Conservation (phyloP, 2,797 vertebrate species). For the Clarias laeviceps region DNA sequence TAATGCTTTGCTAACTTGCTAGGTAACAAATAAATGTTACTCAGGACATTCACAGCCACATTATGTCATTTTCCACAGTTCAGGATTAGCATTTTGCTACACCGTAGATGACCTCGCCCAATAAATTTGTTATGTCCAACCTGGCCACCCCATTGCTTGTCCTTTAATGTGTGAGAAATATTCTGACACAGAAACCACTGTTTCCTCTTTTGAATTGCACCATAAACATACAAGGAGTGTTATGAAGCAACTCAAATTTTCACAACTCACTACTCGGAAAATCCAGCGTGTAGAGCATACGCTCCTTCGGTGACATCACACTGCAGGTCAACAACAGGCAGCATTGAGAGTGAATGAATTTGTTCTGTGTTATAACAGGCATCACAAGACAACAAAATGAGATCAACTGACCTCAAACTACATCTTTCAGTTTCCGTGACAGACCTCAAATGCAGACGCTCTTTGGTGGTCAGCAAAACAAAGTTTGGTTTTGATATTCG, state of each 20-base stretch:
- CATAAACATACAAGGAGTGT: slow-evolving; percentile 3
- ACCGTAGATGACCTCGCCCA: neutral
- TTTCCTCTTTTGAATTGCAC: slow-evolving; percentile 13
- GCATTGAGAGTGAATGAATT: neutral
- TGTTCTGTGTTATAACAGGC: neutral
- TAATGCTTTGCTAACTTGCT: neutral
- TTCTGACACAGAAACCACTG: neutral
- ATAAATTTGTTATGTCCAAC: neutral
- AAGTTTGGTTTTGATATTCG: neutral
- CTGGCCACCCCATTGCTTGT: neutral
- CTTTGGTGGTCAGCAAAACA: slow-evolving; percentile 82
- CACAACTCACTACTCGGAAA: slow-evolving; percentile 87
- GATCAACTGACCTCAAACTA: slow-evolving; percentile 74
- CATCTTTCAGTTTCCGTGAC: slow-evolving; percentile 66
- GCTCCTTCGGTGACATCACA: slow-evolving; percentile 85
- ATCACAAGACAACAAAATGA: slow-evolving; percentile 18
- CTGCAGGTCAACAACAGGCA: slow-evolving; percentile 59
- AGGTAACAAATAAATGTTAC: neutral
- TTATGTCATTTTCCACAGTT: neutral
- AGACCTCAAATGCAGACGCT: slow-evolving; percentile 78
- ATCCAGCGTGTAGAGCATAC: slow-evolving; percentile 82
- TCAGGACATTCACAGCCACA: neutral
- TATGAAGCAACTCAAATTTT: slow-evolving; percentile 61
- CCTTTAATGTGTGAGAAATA: neutral
- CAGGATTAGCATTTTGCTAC: neutral